Conservation (phyloP, 2,888 invertebrate species). For the Hyalella azteca region DNA sequence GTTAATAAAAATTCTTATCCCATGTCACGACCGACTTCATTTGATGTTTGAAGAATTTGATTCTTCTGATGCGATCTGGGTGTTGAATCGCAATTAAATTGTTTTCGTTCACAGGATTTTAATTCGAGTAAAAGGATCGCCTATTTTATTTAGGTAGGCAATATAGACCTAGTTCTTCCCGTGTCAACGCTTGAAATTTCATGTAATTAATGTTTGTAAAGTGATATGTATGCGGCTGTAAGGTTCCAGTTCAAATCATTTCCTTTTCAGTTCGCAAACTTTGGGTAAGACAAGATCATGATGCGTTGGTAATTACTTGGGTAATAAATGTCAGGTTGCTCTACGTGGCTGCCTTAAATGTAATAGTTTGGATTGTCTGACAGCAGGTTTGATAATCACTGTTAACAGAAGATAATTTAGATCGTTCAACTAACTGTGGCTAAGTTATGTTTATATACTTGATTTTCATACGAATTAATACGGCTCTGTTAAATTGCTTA, state of each 20-base stretch:
- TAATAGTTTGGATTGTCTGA: too few species aligned
- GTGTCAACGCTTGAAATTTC: too few species aligned
- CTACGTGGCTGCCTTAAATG: too few species aligned
- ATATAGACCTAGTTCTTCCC: not conserved
- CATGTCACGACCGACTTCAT: not conserved
- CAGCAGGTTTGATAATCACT: too few species aligned
- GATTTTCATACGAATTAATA: too few species aligned
- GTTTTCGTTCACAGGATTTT: not conserved
- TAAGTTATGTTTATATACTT: too few species aligned
- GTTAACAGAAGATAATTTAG: too few species aligned
- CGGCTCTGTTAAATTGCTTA: too few species aligned
- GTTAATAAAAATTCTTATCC: not conserved
- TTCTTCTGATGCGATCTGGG: not conserved
- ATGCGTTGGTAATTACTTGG: not conserved
- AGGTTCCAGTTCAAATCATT: not conserved
- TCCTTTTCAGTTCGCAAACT: not conserved
- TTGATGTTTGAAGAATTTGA: not conserved
- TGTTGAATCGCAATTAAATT: not conserved
- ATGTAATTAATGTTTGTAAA: not conserved
- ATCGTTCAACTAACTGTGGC: too few species aligned
- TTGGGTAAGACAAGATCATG: not conserved
- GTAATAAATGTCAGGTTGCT: too few species aligned
- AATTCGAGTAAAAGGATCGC: slow-evolving; percentile 17
- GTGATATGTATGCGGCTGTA: not conserved
- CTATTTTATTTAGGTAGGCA: not conserved